A percentile compares a stretch with the other conserved stretches of the same genome.
phyloP scores from a whole-genome alignment of 2,113 vertebrate genomes.

The Mustela nigripes region DNA sequence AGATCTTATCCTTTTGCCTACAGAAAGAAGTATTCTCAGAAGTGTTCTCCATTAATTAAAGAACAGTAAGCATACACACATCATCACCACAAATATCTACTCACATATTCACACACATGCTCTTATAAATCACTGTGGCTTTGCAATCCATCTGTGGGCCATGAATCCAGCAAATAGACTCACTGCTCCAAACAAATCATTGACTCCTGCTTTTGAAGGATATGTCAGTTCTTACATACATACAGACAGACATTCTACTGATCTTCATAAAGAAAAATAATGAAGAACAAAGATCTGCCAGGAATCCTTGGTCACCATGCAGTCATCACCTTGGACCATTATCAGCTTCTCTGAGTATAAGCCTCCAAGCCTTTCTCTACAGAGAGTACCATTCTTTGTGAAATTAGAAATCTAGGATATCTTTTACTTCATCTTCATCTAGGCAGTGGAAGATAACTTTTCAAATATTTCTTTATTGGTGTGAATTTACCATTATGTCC shows the following conservation, averaged over 20 bases:
- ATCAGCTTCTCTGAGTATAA: not conserved
- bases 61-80: not conserved
- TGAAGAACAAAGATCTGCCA: not conserved
- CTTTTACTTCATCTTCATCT: not conserved
- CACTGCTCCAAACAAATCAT: not conserved
- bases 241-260: not conserved
- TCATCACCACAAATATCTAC: not conserved
- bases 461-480: not conserved
- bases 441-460: not conserved
- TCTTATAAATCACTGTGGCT: not conserved
- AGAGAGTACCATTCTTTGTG: not conserved
- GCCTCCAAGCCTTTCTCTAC: not conserved
- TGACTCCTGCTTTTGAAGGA: not conserved
- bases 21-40: not conserved
- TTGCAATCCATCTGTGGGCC: not conserved
- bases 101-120: not conserved
- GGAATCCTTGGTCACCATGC: not conserved
- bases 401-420: not conserved
- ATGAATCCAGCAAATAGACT: not conserved
- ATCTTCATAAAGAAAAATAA: not conserved
- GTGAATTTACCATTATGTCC: not conserved
- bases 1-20: not conserved
- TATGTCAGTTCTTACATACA: not conserved
- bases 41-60: not conserved
- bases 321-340: not conserved